Conservation (phyloP, 2,113 vertebrate genomes). For the Myxocyprinus asiaticus region DNA sequence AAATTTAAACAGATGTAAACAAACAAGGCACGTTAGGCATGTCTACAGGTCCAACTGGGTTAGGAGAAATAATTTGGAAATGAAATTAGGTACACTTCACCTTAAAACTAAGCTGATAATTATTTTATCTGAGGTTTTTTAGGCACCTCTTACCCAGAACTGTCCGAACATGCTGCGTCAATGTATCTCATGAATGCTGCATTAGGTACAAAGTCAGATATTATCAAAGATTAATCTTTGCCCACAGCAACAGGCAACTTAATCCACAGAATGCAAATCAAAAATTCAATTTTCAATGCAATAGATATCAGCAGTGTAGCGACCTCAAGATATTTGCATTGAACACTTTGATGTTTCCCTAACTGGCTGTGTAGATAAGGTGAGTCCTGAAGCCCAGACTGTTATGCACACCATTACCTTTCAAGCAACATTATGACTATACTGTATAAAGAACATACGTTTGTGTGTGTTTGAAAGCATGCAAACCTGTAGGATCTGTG, state of each 20-base stretch:
- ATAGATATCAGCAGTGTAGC: background rate
- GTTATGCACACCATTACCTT: background rate
- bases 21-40: no score
- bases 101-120: background rate
- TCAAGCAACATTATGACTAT: background rate
- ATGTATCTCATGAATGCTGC: background rate
- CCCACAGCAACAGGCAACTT: conserved; percentile 21
- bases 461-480: background rate
- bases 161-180: background rate
- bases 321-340: background rate
- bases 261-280: conserved; percentile 15
- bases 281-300: background rate
- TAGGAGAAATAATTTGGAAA: no score
- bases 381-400: background rate
- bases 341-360: conserved; percentile 6
- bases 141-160: background rate
- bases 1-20: no score
- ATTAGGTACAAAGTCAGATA: conserved; percentile 10
- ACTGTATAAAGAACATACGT: background rate
- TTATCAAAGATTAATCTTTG: conserved; percentile 22
- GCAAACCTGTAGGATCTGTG: background rate
- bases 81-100: no score
- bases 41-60: no score
- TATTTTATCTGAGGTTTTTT: conserved; percentile 15
- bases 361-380: background rate